These are phyloP conservation scores for Trogon surrucura DNA, from an alignment of 2,113 vertebrate species.

Conservation along the genomic window DNA sequence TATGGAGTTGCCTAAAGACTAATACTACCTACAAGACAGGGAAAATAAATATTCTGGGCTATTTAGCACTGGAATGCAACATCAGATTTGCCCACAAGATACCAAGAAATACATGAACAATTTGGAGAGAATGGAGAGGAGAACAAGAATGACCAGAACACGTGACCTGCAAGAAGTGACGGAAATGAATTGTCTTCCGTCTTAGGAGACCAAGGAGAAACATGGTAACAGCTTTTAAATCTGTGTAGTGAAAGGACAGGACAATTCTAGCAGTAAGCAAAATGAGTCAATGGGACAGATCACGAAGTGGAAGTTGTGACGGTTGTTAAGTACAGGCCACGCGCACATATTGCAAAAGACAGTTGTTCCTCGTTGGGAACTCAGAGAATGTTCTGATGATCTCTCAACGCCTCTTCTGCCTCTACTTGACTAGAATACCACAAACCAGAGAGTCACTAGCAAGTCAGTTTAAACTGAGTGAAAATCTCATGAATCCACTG, in stretches of 20 bases:
- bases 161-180: not conserved
- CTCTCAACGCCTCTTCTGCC: not conserved
- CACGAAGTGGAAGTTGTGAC: not conserved
- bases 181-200: not conserved
- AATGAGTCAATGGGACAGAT: not conserved
- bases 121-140: not conserved
- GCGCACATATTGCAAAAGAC: not conserved
- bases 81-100: not conserved
- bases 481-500: not conserved
- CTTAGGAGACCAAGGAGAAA: not conserved
- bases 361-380: not conserved
- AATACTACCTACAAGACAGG: not conserved
- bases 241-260: not conserved
- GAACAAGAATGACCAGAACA: not conserved
- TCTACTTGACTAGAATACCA: not conserved
- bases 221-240: not conserved
- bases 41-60: not conserved
- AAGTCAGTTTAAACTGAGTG: not conserved
- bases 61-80: not conserved
- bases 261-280: not conserved
- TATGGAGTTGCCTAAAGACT: not conserved
- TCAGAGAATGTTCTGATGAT: not conserved
- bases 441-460: not conserved
- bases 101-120: not conserved
- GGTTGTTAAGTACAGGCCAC: not conserved